These are phyloP conservation scores for Pseudomugil gertrudae DNA, from an alignment of 2,797 vertebrate genomes.

Conservation along the genomic window DNA sequence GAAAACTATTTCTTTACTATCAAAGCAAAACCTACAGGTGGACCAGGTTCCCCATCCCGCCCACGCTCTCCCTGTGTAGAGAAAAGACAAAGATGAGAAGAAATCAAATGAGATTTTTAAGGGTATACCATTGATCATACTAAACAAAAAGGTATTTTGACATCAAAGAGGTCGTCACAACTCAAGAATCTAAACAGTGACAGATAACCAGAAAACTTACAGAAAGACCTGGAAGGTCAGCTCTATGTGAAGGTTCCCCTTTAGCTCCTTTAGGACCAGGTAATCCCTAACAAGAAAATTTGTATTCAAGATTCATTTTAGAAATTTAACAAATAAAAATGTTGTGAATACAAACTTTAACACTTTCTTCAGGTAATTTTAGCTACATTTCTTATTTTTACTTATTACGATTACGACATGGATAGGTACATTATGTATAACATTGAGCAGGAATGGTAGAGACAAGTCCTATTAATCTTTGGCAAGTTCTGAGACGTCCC, in stretches of 20 bases:
- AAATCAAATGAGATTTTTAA: not conserved
- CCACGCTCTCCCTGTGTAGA: constrained; percentile 70
- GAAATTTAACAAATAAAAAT: not conserved
- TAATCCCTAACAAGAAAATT: constrained; percentile 57
- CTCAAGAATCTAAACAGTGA: not conserved
- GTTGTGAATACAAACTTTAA: no score
- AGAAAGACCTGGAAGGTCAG: constrained; percentile 38
- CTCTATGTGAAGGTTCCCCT: constrained; percentile 56
- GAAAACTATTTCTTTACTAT: not conserved
- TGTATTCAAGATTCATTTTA: constrained; percentile 6
- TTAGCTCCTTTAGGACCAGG: constrained; percentile 73
- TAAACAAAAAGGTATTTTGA: not conserved
- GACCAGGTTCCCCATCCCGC: constrained; percentile 48
- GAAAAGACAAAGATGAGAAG: constrained; percentile 9
- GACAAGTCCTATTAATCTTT: no score
- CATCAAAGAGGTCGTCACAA: not conserved
- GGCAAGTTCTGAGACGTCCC: no score
- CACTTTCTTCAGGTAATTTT: not conserved
- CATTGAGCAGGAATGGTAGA: no score
- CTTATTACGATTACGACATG: no score
- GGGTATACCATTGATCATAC: not conserved
- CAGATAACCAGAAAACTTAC: constrained; percentile 61
- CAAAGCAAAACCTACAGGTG: constrained; percentile 58
- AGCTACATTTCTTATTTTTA: not conserved
- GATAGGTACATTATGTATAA: no score